phyloP scores from a whole-genome alignment of 92 coral and sea anemone species.

The Umimayanthus kanabou region DNA sequence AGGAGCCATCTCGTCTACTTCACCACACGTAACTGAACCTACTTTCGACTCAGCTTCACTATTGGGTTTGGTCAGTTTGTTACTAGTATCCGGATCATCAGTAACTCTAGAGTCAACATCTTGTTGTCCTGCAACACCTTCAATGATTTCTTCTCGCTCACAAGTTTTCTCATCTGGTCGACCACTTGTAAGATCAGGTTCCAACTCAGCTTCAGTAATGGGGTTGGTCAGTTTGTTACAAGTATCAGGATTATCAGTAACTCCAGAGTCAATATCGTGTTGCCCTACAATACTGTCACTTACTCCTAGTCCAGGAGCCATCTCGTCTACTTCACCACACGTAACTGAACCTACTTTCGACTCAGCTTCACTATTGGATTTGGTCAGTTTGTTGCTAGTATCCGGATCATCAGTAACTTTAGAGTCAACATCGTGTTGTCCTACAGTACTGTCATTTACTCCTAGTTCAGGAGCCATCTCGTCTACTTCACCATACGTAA shows the following conservation, averaged over 20 bases:
- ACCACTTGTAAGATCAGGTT: neutral
- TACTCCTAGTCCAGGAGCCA: neutral
- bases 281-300: neutral
- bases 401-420: neutral
- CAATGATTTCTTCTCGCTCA: neutral
- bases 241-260: neutral
- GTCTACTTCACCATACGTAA: neutral
- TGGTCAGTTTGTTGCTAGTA: neutral
- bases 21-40: neutral
- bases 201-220: neutral
- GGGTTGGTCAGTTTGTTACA: neutral
- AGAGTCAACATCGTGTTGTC: neutral
- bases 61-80: neutral
- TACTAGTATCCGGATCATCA: neutral
- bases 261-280: neutral
- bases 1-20: too few relatives aligned
- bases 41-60: neutral
- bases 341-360: neutral
- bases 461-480: neutral
- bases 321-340: neutral
- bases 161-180: neutral
- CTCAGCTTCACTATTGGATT: neutral
- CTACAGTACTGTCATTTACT: neutral
- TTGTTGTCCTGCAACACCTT: constrained; percentile 1
- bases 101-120: neutral